Evolutionary conservation across 2,113 vertebrate genomes (phyloP).

Genomic region (Lonchura striata): DNA sequence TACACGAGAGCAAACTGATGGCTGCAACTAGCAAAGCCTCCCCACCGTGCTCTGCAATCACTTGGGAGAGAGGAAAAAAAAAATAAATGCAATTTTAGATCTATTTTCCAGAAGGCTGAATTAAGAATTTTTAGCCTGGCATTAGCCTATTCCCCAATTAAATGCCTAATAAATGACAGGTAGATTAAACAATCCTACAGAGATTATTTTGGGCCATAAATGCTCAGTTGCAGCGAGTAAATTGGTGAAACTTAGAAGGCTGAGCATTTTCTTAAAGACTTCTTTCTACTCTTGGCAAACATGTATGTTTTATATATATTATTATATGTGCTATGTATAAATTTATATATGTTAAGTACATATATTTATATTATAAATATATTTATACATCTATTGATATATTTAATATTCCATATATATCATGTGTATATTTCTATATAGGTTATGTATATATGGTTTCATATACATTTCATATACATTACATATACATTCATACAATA

Average conservation of each 20-base stretch:
- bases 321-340: background rate
- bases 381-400: no score
- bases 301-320: background rate
- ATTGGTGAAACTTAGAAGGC: background rate
- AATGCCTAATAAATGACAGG: background rate
- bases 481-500: no score
- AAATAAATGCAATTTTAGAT: background rate
- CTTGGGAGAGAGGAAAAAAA: background rate
- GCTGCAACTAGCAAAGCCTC: background rate
- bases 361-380: background rate
- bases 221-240: background rate
- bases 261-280: background rate
- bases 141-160: background rate
- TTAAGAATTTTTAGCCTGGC: background rate
- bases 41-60: background rate
- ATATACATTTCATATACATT: fast-evolving
- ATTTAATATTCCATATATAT: background rate
- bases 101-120: background rate
- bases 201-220: background rate
- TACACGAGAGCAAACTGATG: background rate
- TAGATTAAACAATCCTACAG: background rate
- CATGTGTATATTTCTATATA: background rate
- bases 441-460: background rate
- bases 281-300: background rate
- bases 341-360: background rate